Evolutionary conservation across 1,140 invertebrate genomes (phyloP).

Genomic region (Anadara kagoshimensis): DNA sequence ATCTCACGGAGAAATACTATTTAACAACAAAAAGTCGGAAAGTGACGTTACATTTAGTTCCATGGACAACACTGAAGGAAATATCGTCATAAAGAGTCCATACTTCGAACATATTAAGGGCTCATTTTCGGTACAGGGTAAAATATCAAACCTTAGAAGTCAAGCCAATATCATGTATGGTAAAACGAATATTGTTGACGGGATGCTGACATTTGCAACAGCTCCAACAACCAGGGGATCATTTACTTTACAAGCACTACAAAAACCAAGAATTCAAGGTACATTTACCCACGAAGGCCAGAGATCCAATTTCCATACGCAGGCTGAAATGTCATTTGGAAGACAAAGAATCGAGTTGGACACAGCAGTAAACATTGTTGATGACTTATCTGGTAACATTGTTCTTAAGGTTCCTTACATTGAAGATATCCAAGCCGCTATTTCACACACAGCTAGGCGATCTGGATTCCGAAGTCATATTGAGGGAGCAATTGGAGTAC

Average conservation of each 20-base stretch:
- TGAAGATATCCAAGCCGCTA: background rate
- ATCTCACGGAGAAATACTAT: constrained; percentile 21
- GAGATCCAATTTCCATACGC: constrained; percentile 10
- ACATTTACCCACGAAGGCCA: constrained; percentile 17
- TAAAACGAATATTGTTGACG: too few species aligned
- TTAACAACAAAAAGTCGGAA: constrained; percentile 23
- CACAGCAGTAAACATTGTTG: background rate
- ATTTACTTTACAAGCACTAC: background rate
- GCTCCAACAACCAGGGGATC: background rate
- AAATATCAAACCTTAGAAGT: too few species aligned
- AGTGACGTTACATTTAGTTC: constrained; percentile 32
- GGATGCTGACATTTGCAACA: too few species aligned
- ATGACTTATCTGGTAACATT: background rate
- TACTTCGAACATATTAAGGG: constrained; percentile 23
- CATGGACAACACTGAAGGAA: constrained; percentile 22
- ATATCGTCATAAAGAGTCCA: constrained; percentile 10
- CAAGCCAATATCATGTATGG: too few species aligned
- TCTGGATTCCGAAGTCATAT: constrained; percentile 18
- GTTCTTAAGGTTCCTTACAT: background rate
- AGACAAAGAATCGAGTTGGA: background rate
- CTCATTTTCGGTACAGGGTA: background rate
- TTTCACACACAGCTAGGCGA: constrained; percentile 15
- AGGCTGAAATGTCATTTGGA: constrained; percentile 11
- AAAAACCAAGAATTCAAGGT: background rate
- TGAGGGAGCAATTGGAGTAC: constrained; percentile 3